These are phyloP conservation scores for Hyles lineata DNA, from an alignment of 2,888 invertebrate genomes.

Conservation along the genomic window DNA sequence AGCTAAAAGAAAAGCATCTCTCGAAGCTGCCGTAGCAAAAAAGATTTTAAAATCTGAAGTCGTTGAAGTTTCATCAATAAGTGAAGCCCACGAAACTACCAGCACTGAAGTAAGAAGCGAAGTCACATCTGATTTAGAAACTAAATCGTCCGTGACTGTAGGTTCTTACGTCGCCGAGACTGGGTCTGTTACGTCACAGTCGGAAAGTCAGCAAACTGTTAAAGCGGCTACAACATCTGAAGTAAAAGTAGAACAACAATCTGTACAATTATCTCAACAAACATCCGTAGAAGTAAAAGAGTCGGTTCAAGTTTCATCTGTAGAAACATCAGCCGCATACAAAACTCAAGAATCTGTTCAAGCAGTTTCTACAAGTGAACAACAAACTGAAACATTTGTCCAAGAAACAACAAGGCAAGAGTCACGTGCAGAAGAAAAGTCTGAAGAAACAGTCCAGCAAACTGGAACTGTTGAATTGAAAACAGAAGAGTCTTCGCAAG, in stretches of 20 bases:
- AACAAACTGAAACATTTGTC: constrained; percentile 16
- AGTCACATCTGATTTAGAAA: constrained; percentile 65
- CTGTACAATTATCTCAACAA: constrained; percentile 40
- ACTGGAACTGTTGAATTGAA: background rate
- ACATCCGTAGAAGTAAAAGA: constrained; percentile 39
- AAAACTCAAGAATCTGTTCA: constrained; percentile 36
- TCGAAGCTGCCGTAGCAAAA: constrained; percentile 67
- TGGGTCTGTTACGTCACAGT: constrained; percentile 57
- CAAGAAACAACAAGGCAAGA: background rate
- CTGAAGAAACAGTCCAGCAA: background rate
- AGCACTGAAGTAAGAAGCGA: constrained; percentile 57
- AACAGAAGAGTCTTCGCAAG: background rate
- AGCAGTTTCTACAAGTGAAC: constrained; percentile 35
- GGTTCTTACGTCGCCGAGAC: constrained; percentile 60
- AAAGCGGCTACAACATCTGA: constrained; percentile 49
- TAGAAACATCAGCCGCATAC: constrained; percentile 41
- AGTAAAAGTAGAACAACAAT: constrained; percentile 46
- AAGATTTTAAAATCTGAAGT: constrained; percentile 72
- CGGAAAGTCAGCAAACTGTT: constrained; percentile 58
- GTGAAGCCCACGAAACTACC: constrained; percentile 60
- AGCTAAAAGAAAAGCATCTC: constrained; percentile 71
- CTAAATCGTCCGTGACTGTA: constrained; percentile 66
- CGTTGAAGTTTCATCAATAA: constrained; percentile 60
- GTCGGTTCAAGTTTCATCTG: constrained; percentile 37
- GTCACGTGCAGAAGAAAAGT: constrained; percentile 3